Conservation (phyloP, 1,140 invertebrate genomes). For the Drosophila littoralis region DNA sequence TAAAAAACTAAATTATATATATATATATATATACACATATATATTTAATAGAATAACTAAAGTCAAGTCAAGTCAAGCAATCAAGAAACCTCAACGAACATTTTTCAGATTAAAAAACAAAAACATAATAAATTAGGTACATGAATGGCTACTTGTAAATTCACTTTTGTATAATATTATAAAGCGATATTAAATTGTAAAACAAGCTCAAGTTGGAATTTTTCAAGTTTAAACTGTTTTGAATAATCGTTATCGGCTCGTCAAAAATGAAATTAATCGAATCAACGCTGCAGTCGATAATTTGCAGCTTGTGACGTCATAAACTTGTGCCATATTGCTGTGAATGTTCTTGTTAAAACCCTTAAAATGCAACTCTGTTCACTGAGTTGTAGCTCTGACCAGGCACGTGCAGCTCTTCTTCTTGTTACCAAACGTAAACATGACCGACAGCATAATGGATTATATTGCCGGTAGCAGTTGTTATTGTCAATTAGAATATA, state of each 20-base stretch:
- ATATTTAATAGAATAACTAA: conserved; percentile 51
- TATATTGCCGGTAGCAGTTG: conserved; percentile 47
- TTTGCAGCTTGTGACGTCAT: conserved; percentile 11
- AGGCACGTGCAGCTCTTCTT: conserved; percentile 37
- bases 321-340: not conserved
- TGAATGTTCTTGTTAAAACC: not conserved
- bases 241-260: too few species aligned
- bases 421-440: conserved; percentile 31
- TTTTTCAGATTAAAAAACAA: conserved; percentile 56
- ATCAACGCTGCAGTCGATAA: not conserved
- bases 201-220: conserved; percentile 31
- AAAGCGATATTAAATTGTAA: conserved; percentile 73
- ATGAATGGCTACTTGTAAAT: conserved; percentile 76
- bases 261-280: too few species aligned
- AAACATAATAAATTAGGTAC: conserved; percentile 48
- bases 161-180: conserved; percentile 77
- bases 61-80: conserved; percentile 74
- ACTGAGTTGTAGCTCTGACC: not conserved
- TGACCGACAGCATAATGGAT: conserved; percentile 49
- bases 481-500: not conserved
- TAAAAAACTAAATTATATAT: conserved; percentile 34
- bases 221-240: too few species aligned
- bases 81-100: conserved; percentile 77
- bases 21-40: conserved; percentile 28
- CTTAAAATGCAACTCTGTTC: conserved; percentile 9